Conservation (phyloP, 2,797 vertebrate genomes). For the Calcarius lapponicus region DNA sequence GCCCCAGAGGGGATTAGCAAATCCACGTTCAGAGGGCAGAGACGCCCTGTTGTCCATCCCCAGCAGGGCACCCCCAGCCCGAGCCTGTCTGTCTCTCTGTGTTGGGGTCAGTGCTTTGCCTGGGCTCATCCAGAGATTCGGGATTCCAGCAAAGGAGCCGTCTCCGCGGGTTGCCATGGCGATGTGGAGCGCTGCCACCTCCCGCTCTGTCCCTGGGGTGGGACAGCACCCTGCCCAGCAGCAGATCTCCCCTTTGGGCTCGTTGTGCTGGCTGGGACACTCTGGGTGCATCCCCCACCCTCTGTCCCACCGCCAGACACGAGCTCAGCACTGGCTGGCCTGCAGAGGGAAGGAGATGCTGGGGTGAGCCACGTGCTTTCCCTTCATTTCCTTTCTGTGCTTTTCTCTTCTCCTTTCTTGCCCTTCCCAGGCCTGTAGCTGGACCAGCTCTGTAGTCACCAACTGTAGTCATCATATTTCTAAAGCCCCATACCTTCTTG, state of each 20-base stretch:
- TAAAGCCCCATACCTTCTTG: no score
- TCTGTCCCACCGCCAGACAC: not conserved
- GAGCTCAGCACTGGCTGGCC: not conserved
- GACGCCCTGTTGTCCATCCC: rapidly evolving
- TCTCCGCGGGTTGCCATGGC: not conserved
- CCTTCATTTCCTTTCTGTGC: not conserved
- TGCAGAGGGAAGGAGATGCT: not conserved
- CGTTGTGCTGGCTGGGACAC: rapidly evolving
- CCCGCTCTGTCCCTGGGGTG: rapidly evolving
- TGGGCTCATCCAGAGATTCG: not conserved
- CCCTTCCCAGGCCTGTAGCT: not conserved
- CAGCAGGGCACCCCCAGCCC: not conserved
- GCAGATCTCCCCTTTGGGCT: not conserved
- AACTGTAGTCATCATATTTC: no score
- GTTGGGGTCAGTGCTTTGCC: not conserved
- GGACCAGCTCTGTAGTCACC: not conserved
- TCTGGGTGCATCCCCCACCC: not conserved
- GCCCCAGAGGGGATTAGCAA: not conserved
- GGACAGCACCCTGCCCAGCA: not conserved
- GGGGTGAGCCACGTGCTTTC: not conserved
- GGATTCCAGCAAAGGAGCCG: not conserved
- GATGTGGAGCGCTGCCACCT: not conserved
- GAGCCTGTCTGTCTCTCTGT: rapidly evolving
- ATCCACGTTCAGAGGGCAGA: not conserved
- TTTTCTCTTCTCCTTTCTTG: not conserved